Evolutionary conservation across 2,888 invertebrate species (phyloP).

Genomic region (Chloroclystis v-ata): DNA sequence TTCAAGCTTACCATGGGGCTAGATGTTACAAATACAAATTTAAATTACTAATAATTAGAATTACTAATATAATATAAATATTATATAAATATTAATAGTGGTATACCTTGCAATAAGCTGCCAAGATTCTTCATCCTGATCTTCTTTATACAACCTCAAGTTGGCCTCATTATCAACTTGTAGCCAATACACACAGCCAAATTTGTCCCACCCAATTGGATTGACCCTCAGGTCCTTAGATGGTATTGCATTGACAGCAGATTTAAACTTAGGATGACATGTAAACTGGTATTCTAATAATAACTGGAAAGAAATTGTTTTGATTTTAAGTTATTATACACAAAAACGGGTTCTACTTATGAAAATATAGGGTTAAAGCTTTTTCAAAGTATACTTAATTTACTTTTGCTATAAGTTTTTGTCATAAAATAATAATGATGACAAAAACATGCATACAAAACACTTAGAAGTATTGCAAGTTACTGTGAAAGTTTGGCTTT

Average conservation of each 20-base stretch:
- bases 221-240: constrained; percentile 89
- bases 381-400: too few relatives aligned
- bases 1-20: too few relatives aligned
- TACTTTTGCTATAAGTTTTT: too few relatives aligned
- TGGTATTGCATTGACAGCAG: constrained; percentile 86
- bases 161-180: constrained; percentile 93
- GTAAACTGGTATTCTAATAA: constrained; percentile 97
- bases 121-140: constrained; percentile 98
- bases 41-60: too few relatives aligned
- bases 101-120: constrained; percentile 90
- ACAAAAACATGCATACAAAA: constrained; percentile 8
- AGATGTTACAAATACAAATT: too few relatives aligned
- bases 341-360: neutral
- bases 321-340: neutral
- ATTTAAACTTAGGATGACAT: constrained; percentile 94
- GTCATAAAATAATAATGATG: neutral
- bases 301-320: constrained; percentile 74
- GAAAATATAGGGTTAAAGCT: too few relatives aligned
- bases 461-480: constrained; percentile 9
- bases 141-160: constrained; percentile 95
- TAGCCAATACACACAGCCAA: constrained; percentile 96
- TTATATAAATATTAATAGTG: too few relatives aligned
- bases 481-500: constrained; percentile 16
- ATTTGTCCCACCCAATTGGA: constrained; percentile 94
- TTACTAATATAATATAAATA: too few relatives aligned